Base-by-base conservation (phyloP, 1,140 invertebrate species). In the Drosophila grimshawi region DNA sequence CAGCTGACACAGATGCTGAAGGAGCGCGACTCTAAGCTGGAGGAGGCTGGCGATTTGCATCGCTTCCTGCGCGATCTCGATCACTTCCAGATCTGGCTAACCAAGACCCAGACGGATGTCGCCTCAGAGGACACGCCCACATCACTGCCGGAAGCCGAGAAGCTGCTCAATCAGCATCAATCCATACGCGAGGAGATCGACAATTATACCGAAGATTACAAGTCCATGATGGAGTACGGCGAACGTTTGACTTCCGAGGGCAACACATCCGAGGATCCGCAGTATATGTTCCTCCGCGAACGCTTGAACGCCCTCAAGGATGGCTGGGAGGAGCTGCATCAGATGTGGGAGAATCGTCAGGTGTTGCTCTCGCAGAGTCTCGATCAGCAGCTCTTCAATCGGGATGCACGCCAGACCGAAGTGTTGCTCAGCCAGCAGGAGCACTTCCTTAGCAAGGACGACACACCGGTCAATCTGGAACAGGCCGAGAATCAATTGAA, bases 291-390 rank as follows among this genome's bases (percentile, higher is more conserved):
- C 96, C 93, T 99, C 80, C 94, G 98, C 57, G 98, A 99, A 93
- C 95, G 99, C 67, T 94, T 99, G 67, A 99, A 99, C 94, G 99
- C 98, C 1, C 93, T 99, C 43, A 97, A 99, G 93, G 98, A 99
- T 94, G 99, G 98, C 60, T 99, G 99, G 99, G 97, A 98, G 72
- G 99, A 99, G 91, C 93, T 99, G 52, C 97, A 99, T 81, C 97
- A 99, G 93, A 99, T 99, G 99, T 99, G 98, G 98, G 98, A 99
- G 91, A 99, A 99, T 93, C 93, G 98, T 52, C 98, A 99, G 93
- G 96, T 98, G 70, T 93, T 99, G 43, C 93, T 99, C 2, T 97
- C 98, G 0, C 98, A 99, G 93, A 98, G 97, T 80, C 94, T 99
- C 71, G 97, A 98, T 92, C 94, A 98, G 78, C 97, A 99, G 94